phyloP scores from a whole-genome alignment of 2,888 invertebrate genomes.

The Dryococelus australis region DNA sequence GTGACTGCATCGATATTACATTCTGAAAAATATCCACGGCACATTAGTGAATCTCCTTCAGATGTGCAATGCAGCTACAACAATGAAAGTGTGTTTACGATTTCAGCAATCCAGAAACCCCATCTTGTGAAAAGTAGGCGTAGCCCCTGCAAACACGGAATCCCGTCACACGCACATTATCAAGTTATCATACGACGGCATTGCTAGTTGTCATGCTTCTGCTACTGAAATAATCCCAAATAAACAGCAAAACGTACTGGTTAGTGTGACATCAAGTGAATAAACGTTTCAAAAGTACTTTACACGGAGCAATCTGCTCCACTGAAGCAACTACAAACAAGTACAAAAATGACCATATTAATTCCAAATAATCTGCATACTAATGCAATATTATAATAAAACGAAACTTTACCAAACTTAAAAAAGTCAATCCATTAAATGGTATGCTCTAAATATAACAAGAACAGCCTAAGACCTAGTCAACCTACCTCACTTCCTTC shows the following conservation, averaged over 20 bases:
- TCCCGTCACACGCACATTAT: background rate
- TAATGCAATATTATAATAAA: background rate
- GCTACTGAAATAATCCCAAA: background rate
- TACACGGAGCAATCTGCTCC: background rate
- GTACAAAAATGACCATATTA: background rate
- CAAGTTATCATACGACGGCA: background rate
- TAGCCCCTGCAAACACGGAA: background rate
- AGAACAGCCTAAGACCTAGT: background rate
- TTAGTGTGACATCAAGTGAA: background rate
- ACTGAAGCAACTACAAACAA: background rate
- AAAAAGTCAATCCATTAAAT: background rate
- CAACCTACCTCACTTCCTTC: slow-evolving; percentile 26
- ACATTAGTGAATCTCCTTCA: no score
- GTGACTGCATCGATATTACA: background rate
- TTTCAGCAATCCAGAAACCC: background rate
- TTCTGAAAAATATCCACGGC: no score
- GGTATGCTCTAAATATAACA: background rate
- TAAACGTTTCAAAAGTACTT: background rate
- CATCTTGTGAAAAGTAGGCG: background rate
- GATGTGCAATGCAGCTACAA: no score
- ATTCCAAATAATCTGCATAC: background rate
- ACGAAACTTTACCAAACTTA: background rate
- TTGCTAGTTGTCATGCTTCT: background rate
- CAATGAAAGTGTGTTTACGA: background rate
- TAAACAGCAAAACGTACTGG: background rate